Conservation (phyloP, 2,113 vertebrate genomes). For the Amazona vittata region DNA sequence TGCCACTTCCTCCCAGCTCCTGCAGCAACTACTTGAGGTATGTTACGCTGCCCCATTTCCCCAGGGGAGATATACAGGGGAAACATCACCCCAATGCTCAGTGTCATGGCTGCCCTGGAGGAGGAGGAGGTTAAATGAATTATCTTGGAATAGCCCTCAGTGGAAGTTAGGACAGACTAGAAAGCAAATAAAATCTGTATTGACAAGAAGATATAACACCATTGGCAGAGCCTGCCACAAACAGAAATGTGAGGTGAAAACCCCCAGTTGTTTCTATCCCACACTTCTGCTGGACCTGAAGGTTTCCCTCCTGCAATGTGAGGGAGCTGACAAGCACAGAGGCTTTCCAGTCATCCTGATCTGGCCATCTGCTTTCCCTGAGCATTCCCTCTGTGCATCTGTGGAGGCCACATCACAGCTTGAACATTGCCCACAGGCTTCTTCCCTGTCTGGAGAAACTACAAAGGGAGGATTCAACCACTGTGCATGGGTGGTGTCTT, state of each 20-base stretch:
- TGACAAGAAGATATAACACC: background rate
- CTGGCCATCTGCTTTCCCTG: background rate
- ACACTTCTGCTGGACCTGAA: background rate
- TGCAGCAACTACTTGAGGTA: background rate
- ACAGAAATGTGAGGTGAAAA: background rate
- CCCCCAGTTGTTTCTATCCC: background rate
- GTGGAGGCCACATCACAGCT: background rate
- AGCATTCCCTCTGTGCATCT: background rate
- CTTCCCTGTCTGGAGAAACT: background rate
- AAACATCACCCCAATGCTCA: background rate
- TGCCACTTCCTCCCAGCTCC: background rate
- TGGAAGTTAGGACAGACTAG: background rate
- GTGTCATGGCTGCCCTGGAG: background rate
- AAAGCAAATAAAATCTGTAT: background rate
- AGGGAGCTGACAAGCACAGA: background rate
- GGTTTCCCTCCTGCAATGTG: accelerated
- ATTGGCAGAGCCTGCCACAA: background rate
- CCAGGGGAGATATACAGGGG: no score
- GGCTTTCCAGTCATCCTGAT: background rate
- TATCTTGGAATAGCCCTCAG: background rate
- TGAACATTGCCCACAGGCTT: background rate
- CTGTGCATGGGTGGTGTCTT: background rate
- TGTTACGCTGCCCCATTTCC: background rate
- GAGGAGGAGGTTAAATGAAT: background rate
- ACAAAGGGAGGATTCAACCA: background rate